Evolutionary conservation across 2,888 invertebrate genomes (phyloP).

Genomic region (Polyploca ridens): DNA sequence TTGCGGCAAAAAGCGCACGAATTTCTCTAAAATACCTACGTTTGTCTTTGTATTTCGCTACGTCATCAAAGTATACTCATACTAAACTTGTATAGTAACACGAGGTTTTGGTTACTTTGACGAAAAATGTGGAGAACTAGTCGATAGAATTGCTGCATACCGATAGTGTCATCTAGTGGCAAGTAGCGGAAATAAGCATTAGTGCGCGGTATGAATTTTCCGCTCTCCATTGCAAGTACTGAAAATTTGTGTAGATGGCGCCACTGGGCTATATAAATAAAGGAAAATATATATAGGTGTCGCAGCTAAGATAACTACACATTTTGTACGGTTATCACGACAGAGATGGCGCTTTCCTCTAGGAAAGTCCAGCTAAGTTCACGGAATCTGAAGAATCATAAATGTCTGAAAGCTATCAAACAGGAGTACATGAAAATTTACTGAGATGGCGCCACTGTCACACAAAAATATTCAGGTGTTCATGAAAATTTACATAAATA

Average conservation of each 20-base stretch:
- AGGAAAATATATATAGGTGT: background rate
- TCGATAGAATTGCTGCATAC: slow-evolving; percentile 56
- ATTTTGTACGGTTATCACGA: background rate
- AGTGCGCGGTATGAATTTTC: background rate
- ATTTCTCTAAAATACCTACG: slow-evolving; percentile 1
- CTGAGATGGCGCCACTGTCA: too few species aligned
- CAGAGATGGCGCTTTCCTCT: too few species aligned
- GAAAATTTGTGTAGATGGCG: background rate
- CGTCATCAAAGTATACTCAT: slow-evolving; percentile 35
- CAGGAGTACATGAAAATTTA: too few species aligned
- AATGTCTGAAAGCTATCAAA: too few species aligned
- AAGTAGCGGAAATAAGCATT: slow-evolving; percentile 27
- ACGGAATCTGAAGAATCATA: too few species aligned
- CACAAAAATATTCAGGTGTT: background rate
- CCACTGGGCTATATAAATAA: background rate
- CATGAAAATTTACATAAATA: background rate
- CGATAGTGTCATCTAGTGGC: slow-evolving; percentile 38
- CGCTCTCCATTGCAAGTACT: background rate
- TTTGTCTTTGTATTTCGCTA: slow-evolving; percentile 38
- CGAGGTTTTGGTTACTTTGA: slow-evolving; percentile 36
- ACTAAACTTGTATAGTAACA: slow-evolving; percentile 28
- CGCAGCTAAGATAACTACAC: background rate
- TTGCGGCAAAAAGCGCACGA: background rate
- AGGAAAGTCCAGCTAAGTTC: too few species aligned
- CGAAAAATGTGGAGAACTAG: slow-evolving; percentile 31